Conservation (phyloP, 2,888 invertebrate species). For the Stenodema calcarata region DNA sequence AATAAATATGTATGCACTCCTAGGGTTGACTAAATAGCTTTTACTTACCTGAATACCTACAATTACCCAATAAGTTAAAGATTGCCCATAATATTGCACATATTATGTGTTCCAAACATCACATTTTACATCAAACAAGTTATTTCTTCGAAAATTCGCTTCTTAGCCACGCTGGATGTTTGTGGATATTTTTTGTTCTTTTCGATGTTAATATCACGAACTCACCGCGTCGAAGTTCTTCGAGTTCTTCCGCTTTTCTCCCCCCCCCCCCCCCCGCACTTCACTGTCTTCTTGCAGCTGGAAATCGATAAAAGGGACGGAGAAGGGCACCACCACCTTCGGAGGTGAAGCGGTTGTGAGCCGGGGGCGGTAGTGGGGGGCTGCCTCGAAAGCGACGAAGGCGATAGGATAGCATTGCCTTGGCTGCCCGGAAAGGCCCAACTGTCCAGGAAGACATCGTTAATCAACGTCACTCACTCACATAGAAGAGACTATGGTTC, state of each 20-base stretch:
- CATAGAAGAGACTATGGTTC: constrained; percentile 48
- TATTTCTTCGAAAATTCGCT: no score
- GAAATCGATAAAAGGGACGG: constrained; percentile 27
- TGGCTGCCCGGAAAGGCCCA: constrained; percentile 46
- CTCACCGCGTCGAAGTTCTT: neutral
- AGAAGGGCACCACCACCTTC: neutral
- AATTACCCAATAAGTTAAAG: no score
- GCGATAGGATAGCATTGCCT: constrained; percentile 48
- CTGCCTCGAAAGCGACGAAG: constrained; percentile 44
- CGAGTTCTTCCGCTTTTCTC: neutral
- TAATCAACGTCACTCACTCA: constrained; percentile 52
- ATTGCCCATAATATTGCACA: no score
- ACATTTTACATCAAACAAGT: no score
- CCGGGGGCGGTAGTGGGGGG: neutral
- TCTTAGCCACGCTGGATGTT: no score
- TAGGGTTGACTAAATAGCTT: no score
- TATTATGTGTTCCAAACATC: no score
- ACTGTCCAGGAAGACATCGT: constrained; percentile 53
- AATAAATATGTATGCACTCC: no score
- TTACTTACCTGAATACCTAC: no score
- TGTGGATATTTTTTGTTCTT: no score
- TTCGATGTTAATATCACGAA: no score
- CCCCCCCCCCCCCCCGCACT: neutral
- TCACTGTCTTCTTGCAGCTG: neutral
- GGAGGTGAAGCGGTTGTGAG: neutral